A percentile compares a stretch with the other conserved stretches of the same genome.
Evolutionary conservation across 2,888 invertebrate species (phyloP).

Genomic region (Aphidius colemani): DNA sequence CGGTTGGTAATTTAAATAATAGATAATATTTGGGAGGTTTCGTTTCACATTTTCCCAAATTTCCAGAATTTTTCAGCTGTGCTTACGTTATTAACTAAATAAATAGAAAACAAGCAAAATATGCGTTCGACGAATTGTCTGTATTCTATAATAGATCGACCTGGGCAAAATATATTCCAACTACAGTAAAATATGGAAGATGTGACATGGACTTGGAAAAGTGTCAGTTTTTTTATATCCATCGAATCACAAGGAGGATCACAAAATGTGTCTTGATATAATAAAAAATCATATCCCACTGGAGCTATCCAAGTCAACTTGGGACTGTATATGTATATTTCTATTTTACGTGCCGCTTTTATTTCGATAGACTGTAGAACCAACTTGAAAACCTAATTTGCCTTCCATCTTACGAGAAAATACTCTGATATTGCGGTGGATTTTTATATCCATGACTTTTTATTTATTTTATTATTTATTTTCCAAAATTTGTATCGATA

Average conservation of each 20-base stretch:
- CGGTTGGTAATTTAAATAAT: too few relatives aligned
- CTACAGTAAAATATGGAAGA: slow-evolving; percentile 25
- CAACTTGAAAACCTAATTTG: slow-evolving; percentile 57
- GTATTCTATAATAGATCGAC: too few relatives aligned
- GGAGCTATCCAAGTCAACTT: slow-evolving; percentile 36
- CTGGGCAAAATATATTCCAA: too few relatives aligned
- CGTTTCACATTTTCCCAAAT: too few relatives aligned
- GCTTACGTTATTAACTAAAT: too few relatives aligned
- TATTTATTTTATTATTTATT: slow-evolving; percentile 5
- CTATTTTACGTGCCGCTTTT: slow-evolving; percentile 51
- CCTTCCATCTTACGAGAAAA: slow-evolving; percentile 57
- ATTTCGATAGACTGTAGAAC: slow-evolving; percentile 50
- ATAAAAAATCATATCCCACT: slow-evolving; percentile 33
- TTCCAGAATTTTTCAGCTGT: too few relatives aligned
- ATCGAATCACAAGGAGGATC: slow-evolving; percentile 7
- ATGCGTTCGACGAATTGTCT: too few relatives aligned
- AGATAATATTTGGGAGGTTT: too few relatives aligned
- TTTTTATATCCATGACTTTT: slow-evolving; percentile 2
- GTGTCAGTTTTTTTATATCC: slow-evolving; percentile 9
- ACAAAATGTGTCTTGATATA: slow-evolving; percentile 5
- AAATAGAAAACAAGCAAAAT: too few relatives aligned
- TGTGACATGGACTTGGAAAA: slow-evolving; percentile 24
- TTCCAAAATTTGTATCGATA: not conserved
- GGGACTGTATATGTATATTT: slow-evolving; percentile 30
- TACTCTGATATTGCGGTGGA: slow-evolving; percentile 39